Conservation (phyloP, 2,888 invertebrate species). For the Cremastinae sp. region DNA sequence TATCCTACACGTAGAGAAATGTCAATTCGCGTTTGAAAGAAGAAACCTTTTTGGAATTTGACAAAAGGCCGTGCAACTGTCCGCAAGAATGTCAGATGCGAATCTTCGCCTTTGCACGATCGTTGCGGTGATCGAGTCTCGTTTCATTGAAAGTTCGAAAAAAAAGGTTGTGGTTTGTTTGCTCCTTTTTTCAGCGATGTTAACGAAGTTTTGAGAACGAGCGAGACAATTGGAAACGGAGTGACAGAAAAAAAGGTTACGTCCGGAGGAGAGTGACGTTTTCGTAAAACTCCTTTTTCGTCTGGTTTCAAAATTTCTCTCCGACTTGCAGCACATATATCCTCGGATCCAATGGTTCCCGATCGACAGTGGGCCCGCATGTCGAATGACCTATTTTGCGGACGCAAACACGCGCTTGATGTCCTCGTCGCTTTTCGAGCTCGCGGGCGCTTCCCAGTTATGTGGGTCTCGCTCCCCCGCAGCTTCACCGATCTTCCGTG, state of each 20-base stretch:
- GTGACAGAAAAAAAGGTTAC: slow-evolving; percentile 17
- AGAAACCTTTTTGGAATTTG: no score
- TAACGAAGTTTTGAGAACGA: no score
- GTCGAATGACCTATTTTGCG: slow-evolving; percentile 71
- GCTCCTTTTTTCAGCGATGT: no score
- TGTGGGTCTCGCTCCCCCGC: slow-evolving; percentile 22
- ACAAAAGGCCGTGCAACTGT: no score
- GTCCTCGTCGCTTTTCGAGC: slow-evolving; percentile 45
- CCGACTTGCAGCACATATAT: slow-evolving; percentile 30
- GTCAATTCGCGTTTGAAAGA: no score
- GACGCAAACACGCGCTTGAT: slow-evolving; percentile 48
- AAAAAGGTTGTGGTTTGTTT: no score
- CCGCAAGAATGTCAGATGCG: no score
- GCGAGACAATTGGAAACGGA: slow-evolving; percentile 25
- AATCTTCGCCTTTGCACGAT: no score
- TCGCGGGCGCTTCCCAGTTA: background rate
- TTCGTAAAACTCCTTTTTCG: background rate
- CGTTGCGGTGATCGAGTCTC: background rate
- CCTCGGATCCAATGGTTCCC: slow-evolving; percentile 68
- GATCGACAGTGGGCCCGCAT: slow-evolving; percentile 74
- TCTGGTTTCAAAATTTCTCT: slow-evolving; percentile 26
- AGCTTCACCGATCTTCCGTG: slow-evolving; percentile 24
- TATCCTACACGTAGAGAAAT: no score
- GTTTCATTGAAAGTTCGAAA: background rate
- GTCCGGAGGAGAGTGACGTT: no score